A percentile compares a stretch with the other conserved stretches of the same genome.
phyloP scores from a whole-genome alignment of 2,888 invertebrate genomes.

The Acanthosepion lycidas region DNA sequence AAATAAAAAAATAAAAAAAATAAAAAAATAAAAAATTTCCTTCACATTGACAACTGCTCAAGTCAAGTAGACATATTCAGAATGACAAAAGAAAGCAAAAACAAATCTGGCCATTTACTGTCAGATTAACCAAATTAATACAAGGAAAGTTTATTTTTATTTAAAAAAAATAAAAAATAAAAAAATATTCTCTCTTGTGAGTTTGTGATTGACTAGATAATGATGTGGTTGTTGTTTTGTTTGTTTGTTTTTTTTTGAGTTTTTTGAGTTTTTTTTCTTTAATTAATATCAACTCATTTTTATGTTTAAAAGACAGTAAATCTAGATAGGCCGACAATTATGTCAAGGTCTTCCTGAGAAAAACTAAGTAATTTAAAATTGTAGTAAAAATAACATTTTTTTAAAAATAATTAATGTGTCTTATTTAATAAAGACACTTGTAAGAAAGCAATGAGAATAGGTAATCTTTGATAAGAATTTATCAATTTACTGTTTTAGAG shows the following conservation, averaged over 20 bases:
- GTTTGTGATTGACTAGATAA: not conserved
- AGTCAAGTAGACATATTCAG: not conserved
- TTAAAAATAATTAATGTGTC: no score
- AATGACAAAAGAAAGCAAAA: not conserved
- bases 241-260: not conserved
- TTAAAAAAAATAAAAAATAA: not conserved
- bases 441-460: no score
- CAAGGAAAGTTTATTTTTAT: not conserved
- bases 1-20: not conserved
- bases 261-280: not conserved
- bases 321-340: no score
- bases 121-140: conserved; percentile 33
- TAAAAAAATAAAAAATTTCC: not conserved
- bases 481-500: no score
- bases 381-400: no score
- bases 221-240: not conserved
- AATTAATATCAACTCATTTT: no score
- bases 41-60: not conserved
- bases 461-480: no score
- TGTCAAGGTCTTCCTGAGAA: no score
- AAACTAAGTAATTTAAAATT: no score
- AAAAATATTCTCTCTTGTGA: not conserved
- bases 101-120: not conserved
- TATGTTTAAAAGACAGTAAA: no score
- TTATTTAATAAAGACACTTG: no score